Evolutionary conservation across 1,140 invertebrate species (phyloP), one percentile per base, ranked within the genome.

Genomic region (Dryas iulia): DNA sequence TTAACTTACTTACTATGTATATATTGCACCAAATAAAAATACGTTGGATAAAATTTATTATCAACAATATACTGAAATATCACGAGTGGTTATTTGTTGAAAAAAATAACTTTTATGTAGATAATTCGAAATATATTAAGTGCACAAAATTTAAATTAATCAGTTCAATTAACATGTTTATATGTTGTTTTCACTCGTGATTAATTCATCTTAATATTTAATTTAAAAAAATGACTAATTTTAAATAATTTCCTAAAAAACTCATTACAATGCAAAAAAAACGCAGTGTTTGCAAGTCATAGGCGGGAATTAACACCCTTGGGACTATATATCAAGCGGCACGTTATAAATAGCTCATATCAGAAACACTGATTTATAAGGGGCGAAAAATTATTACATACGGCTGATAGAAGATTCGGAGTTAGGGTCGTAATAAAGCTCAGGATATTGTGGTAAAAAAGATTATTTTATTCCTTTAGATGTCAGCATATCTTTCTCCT

Each of bases 301-400:
- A 52, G 62, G 63, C 63, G 69, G 60, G 60, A 63, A 69, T 69
- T 59, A 59, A 53, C 60, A 31, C 62, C 63, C 63, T 26, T n/a
- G 63, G 59, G 69, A 31, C 58, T 14, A 66, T 71, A 71, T 66
- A 61, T 71, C 62, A 66, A 60, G 35, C 54, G 11, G 59, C 24
- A 58, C 31, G 69, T 71, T 71, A 71, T 71, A 71, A 71, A 66
- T 71, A 71, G 69, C 69, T 61, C 63, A 66, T 71, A 71, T 71
- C 69, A 71, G 69, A 66, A 71, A 71, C 69, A 71, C 62, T 71
- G 69, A 71, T 71, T 71, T 71, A 71, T 71, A 71, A 71, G 69
- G 69, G 63, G 63, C 52, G 69, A 71, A 65, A 71, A 66, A 71
- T 71, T 65, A 71, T 71, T 71, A 71, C 63, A 71, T 71, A 61